phyloP scores from a whole-genome alignment of 2,888 invertebrate species.

The Plutella xylostella region DNA sequence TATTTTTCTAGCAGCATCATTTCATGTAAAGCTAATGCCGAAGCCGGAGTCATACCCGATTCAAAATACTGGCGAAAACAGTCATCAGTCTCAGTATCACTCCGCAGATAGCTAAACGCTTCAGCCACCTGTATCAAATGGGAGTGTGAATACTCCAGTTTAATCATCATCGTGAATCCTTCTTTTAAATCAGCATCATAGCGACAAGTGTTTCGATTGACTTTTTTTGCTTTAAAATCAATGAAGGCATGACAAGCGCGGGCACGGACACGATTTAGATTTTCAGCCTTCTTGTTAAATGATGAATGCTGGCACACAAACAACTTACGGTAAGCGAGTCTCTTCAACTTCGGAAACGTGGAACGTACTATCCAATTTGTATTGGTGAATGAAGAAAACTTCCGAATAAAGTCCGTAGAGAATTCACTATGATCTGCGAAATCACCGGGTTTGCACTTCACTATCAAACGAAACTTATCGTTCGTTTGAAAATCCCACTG shows the following conservation, averaged over 20 bases:
- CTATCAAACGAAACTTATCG: neutral
- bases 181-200: neutral
- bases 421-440: neutral
- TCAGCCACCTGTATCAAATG: conserved; percentile 4
- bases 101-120: neutral
- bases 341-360: conserved; percentile 5
- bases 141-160: conserved; percentile 2
- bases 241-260: conserved; percentile 3
- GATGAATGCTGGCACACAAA: conserved; percentile 8
- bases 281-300: conserved; percentile 4
- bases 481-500: conserved; percentile 20
- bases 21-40: conserved; percentile 4
- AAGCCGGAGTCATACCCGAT: conserved; percentile 1
- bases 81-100: neutral
- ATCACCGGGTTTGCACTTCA: neutral
- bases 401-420: neutral
- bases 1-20: conserved; percentile 1
- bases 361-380: conserved; percentile 4
- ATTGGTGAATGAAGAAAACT: neutral
- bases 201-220: conserved; percentile 4
- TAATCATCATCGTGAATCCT: neutral
- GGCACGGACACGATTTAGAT: neutral
- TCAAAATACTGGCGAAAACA: conserved; percentile 5
- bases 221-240: conserved; percentile 6
- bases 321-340: conserved; percentile 1